phyloP scores from a whole-genome alignment of 2,888 invertebrate species.

The Invenusta paracnida region DNA sequence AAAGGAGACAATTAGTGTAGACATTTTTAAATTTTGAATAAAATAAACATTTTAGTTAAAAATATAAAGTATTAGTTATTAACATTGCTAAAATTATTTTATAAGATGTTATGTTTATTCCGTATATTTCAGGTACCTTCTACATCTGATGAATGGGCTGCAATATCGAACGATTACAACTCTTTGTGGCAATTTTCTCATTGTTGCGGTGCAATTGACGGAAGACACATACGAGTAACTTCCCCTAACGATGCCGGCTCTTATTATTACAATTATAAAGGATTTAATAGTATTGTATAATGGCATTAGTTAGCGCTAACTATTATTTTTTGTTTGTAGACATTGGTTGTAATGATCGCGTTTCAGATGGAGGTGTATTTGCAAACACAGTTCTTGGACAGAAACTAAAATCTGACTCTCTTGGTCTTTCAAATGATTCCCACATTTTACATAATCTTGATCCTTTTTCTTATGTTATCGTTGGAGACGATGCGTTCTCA shows the following conservation, averaged over 20 bases:
- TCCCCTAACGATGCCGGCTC: not conserved
- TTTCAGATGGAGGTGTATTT: not conserved
- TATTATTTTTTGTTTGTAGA: not conserved
- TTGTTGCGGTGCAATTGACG: not conserved
- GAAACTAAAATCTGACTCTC: not conserved
- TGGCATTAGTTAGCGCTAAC: not conserved
- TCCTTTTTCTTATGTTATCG: not conserved
- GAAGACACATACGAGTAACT: not conserved
- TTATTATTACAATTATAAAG: conserved; percentile 21
- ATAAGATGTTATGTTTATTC: not conserved
- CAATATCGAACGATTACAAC: not conserved
- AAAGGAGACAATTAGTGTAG: not conserved
- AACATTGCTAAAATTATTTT: not conserved
- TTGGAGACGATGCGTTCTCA: not conserved
- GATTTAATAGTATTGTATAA: not conserved
- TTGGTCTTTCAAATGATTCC: not conserved
- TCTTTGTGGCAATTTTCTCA: not conserved
- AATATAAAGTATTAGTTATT: not conserved
- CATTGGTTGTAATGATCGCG: not conserved
- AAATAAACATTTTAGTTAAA: not conserved
- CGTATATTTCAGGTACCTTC: not conserved
- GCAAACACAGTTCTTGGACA: not conserved
- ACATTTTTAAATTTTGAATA: not conserved
- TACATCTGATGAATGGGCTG: not conserved
- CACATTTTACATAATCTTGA: not conserved